Evolutionary conservation across 2,797 vertebrate species (phyloP).

Genomic region (Aplochiton taeniatus): DNA sequence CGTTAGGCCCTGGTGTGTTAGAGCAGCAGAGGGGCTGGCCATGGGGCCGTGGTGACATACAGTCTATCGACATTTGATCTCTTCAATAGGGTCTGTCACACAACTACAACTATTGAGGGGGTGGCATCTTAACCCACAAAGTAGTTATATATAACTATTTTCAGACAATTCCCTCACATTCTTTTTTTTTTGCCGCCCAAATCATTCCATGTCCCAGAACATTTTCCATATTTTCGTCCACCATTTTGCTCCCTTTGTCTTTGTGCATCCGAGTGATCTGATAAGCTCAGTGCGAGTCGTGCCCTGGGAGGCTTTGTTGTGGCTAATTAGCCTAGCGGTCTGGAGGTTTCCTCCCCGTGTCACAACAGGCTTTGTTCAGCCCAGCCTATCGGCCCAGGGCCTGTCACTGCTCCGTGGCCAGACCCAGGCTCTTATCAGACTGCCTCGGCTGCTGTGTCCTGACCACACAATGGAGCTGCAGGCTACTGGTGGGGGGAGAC

Average conservation of each 20-base stretch:
- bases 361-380: conserved; percentile 65
- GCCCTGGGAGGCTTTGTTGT: conserved; percentile 54
- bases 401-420: conserved; percentile 12
- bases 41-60: too few species aligned
- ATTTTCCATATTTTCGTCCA: background rate
- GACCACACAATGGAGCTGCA: conserved; percentile 48
- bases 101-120: too few species aligned
- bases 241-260: conserved; percentile 51
- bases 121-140: too few species aligned
- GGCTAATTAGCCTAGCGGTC: conserved; percentile 60
- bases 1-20: too few species aligned
- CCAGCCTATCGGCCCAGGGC: conserved; percentile 10
- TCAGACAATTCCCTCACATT: too few species aligned
- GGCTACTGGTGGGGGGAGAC: conserved; percentile 7
- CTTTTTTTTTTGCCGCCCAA: too few species aligned
- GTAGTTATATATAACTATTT: too few species aligned
- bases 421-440: conserved; percentile 48
- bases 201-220: conserved; percentile 22
- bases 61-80: too few species aligned
- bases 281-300: conserved; percentile 62
- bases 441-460: conserved; percentile 57
- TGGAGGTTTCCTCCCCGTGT: conserved; percentile 59
- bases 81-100: too few species aligned
- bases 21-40: too few species aligned
- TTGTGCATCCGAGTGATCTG: conserved; percentile 63